These are phyloP conservation scores for Pipa parva DNA, from an alignment of 2,113 vertebrate species.

Conservation along the genomic window DNA sequence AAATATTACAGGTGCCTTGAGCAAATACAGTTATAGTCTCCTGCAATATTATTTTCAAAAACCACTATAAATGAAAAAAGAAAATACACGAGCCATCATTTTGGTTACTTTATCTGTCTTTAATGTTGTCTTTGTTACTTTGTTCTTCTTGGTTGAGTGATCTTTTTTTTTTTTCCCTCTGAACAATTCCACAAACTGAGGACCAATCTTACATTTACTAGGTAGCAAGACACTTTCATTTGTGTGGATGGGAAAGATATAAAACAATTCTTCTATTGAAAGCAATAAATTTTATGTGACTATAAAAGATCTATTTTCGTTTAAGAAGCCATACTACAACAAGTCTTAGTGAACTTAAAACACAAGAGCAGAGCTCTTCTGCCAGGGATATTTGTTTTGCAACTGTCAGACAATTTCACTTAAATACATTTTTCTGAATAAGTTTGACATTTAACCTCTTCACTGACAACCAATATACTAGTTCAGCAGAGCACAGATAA, in stretches of 20 bases:
- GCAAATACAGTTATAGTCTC: not conserved
- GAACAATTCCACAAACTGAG: not conserved
- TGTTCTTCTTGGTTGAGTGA: slow-evolving; percentile 3
- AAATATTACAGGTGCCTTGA: not conserved
- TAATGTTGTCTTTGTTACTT: not conserved
- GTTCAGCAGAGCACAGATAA: no score
- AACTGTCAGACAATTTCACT: not conserved
- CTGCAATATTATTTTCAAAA: no score
- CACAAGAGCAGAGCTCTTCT: not conserved
- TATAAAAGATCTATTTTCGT: slow-evolving; percentile 9
- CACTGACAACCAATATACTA: no score
- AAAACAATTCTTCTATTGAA: slow-evolving; percentile 1
- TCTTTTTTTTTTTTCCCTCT: not conserved
- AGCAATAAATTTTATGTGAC: slow-evolving; percentile 10
- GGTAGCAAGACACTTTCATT: slow-evolving; percentile 9
- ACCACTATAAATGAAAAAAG: not conserved
- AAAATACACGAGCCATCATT: not conserved
- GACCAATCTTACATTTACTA: slow-evolving; percentile 11
- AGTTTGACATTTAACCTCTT: no score
- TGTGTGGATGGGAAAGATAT: slow-evolving; percentile 6
- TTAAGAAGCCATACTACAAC: not conserved
- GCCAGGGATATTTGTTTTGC: not conserved
- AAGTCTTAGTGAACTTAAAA: slow-evolving; percentile 6
- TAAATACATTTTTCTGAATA: no score
- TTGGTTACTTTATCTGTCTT: not conserved